Evolutionary conservation across 2,113 vertebrate species (phyloP).

Genomic region (Hippocampus mohnikei): DNA sequence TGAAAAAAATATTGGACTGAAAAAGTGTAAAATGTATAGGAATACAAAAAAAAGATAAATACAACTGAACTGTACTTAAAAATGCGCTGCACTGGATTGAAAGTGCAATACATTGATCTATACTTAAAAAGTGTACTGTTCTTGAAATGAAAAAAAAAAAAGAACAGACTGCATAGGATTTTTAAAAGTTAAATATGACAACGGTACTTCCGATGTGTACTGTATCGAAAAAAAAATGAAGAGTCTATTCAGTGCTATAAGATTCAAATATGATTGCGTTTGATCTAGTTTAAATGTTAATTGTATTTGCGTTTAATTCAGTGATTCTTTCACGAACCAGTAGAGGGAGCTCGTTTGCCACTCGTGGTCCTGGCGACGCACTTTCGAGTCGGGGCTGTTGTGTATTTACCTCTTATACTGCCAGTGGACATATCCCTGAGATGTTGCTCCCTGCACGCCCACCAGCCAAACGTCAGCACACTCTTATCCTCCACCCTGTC

Average conservation of each 20-base stretch:
- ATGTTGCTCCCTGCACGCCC: slow-evolving; percentile 54
- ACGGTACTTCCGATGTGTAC: not conserved
- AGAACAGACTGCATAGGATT: not conserved
- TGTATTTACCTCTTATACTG: slow-evolving; percentile 75
- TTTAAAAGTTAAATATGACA: not conserved
- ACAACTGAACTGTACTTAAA: too few species aligned
- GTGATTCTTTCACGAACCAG: not conserved
- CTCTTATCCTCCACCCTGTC: slow-evolving; percentile 55
- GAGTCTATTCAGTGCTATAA: too few species aligned
- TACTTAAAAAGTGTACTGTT: not conserved
- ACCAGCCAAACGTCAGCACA: slow-evolving; percentile 53
- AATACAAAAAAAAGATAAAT: too few species aligned
- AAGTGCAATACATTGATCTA: too few species aligned
- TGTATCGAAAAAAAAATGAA: too few species aligned
- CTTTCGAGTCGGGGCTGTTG: not conserved
- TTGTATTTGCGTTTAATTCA: not conserved
- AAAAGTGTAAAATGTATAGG: not conserved
- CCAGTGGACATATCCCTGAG: slow-evolving; percentile 75
- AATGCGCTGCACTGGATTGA: too few species aligned
- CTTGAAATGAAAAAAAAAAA: not conserved
- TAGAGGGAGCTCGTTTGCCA: not conserved
- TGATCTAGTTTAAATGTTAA: not conserved
- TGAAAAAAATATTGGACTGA: not conserved
- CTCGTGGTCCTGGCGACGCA: not conserved
- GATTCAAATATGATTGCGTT: too few species aligned